phyloP scores from a whole-genome alignment of 2,888 invertebrate species.

The Perizoma flavofasciatum region DNA sequence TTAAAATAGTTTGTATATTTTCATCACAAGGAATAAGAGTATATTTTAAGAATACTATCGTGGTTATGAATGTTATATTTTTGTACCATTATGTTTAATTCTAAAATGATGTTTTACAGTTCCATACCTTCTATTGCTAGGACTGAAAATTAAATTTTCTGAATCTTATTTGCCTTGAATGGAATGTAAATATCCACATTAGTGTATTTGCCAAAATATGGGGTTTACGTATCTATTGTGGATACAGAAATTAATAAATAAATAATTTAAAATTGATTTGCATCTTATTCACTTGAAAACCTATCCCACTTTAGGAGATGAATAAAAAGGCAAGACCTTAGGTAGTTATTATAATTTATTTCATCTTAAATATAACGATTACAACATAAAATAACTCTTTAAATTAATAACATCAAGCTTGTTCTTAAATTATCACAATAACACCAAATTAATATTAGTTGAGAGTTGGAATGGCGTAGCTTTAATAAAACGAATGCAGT shows the following conservation, averaged over 20 bases:
- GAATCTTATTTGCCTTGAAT: constrained; percentile 41
- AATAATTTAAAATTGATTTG: constrained; percentile 57
- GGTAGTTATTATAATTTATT: constrained; percentile 42
- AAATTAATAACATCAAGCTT: constrained; percentile 79
- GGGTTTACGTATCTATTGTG: constrained; percentile 75
- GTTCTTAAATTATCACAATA: constrained; percentile 78
- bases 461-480: constrained; percentile 72
- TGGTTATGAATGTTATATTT: constrained; percentile 56
- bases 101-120: constrained; percentile 32
- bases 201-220: constrained; percentile 65
- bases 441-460: constrained; percentile 69
- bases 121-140: constrained; percentile 31
- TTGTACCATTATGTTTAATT: constrained; percentile 53
- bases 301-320: not conserved
- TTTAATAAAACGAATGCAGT: constrained; percentile 33
- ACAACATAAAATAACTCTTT: constrained; percentile 80
- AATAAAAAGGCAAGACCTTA: constrained; percentile 7
- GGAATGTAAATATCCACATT: constrained; percentile 64
- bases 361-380: constrained; percentile 80
- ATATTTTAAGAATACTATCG: constrained; percentile 50
- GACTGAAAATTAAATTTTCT: constrained; percentile 53
- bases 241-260: constrained; percentile 84
- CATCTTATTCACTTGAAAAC: constrained; percentile 36
- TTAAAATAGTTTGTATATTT: constrained; percentile 45
- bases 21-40: constrained; percentile 59